Percentiles rank a stretch among this genome's conserved stretches.
Evolutionary conservation across 2,113 vertebrate species (phyloP).

Genomic region (Gambusia affinis): DNA sequence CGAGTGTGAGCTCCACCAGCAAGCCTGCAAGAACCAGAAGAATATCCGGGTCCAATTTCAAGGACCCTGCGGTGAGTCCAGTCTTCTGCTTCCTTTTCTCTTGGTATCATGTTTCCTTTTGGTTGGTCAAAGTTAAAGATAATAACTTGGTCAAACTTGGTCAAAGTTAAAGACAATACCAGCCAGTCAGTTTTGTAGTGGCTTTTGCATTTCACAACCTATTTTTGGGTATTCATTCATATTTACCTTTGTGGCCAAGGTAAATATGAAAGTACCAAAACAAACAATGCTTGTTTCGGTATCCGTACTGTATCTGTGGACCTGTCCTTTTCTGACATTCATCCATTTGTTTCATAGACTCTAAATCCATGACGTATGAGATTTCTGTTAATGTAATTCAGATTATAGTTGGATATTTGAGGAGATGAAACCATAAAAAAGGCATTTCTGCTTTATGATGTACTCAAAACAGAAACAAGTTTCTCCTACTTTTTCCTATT

Average conservation of each 20-base stretch:
- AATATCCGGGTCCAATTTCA: constrained; percentile 88
- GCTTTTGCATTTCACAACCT: too few relatives aligned
- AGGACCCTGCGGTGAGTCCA: constrained; percentile 88
- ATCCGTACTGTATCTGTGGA: too few relatives aligned
- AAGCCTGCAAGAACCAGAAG: constrained; percentile 88
- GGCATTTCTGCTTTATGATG: not conserved
- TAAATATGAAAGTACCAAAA: too few relatives aligned
- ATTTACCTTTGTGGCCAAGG: too few relatives aligned
- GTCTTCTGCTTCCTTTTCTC: not conserved
- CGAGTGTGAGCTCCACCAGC: constrained; percentile 87
- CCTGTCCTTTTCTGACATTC: not conserved
- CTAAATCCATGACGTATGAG: not conserved
- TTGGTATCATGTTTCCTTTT: too few relatives aligned
- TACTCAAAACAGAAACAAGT: constrained; percentile 10
- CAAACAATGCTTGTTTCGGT: too few relatives aligned
- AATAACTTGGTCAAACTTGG: not conserved
- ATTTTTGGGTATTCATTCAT: too few relatives aligned
- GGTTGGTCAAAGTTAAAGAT: not conserved
- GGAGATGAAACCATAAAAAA: constrained; percentile 2
- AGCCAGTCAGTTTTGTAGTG: too few relatives aligned
- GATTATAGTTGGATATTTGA: not conserved
- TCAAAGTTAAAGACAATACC: not conserved
- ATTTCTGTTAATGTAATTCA: not conserved
- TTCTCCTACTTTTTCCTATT: not conserved
- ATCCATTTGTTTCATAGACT: not conserved